Conservation (phyloP, 2,113 vertebrate genomes). For the Macquaria ambigua region DNA sequence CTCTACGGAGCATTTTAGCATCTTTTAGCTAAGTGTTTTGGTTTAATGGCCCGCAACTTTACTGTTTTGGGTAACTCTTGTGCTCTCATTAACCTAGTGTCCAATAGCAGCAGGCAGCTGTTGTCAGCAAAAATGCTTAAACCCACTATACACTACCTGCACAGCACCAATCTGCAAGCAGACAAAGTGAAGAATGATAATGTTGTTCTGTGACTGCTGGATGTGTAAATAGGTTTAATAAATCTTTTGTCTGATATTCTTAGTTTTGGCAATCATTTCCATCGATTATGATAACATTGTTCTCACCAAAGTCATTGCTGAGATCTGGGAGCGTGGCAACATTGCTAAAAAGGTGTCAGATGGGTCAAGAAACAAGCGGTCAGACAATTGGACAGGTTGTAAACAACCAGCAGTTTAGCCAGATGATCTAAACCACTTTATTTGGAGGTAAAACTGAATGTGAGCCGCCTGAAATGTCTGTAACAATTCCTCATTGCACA, state of each 20-base stretch:
- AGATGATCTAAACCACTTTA: background rate
- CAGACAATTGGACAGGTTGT: background rate
- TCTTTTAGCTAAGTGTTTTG: conserved; percentile 10
- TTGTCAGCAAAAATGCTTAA: background rate
- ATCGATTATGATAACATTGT: background rate
- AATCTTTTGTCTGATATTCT: background rate
- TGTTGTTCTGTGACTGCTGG: background rate
- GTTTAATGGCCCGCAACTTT: background rate
- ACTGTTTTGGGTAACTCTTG: too few relatives aligned
- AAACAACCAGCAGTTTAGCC: background rate
- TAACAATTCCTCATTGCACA: too few relatives aligned
- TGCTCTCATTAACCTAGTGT: too few relatives aligned
- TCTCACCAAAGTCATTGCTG: background rate
- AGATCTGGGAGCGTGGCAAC: background rate
- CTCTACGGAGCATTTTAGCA: background rate
- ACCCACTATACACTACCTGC: background rate
- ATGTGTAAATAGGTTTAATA: background rate
- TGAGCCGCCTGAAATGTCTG: too few relatives aligned
- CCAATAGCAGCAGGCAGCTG: background rate
- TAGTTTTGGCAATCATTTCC: background rate
- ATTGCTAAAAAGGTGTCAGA: background rate
- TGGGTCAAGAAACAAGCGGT: background rate
- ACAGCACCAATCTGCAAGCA: background rate
- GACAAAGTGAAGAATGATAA: background rate
- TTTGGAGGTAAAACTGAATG: background rate